Evolutionary conservation across 2,888 invertebrate genomes (phyloP).

Genomic region (Tetramorium bicarinatum): DNA sequence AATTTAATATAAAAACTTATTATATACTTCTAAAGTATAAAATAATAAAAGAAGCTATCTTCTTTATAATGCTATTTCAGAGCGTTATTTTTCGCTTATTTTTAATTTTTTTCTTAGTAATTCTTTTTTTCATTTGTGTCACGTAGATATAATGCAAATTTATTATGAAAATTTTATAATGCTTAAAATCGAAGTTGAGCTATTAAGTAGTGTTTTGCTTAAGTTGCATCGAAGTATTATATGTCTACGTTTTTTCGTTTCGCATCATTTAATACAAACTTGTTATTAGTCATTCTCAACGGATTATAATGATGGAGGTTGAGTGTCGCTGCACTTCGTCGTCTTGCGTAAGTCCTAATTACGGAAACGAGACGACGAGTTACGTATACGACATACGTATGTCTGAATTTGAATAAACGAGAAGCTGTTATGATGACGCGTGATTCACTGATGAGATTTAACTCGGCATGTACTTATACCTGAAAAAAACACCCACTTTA

Average conservation of each 20-base stretch:
- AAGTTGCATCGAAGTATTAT: neutral
- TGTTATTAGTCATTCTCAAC: conserved; percentile 6
- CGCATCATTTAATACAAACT: neutral
- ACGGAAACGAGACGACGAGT: neutral
- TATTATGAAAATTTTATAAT: neutral
- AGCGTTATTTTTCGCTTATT: neutral
- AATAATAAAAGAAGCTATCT: neutral
- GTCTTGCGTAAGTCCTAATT: conserved; percentile 29
- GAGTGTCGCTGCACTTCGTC: neutral
- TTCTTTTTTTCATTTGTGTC: neutral
- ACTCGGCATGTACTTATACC: neutral
- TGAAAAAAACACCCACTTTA: conserved; percentile 9
- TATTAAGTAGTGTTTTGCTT: neutral
- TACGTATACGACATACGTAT: neutral
- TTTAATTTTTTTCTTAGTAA: neutral
- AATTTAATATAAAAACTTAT: neutral
- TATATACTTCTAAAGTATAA: neutral
- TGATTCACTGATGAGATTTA: neutral
- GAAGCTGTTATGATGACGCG: neutral
- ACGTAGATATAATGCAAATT: neutral
- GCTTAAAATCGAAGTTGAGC: neutral
- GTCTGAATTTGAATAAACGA: neutral
- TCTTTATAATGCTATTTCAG: neutral
- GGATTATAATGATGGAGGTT: neutral
- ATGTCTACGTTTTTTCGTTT: neutral